A percentile compares a stretch with the other conserved stretches of the same genome.
Evolutionary conservation across 2,888 invertebrate genomes (phyloP).

Genomic region (Rhorus exstirpatorius): DNA sequence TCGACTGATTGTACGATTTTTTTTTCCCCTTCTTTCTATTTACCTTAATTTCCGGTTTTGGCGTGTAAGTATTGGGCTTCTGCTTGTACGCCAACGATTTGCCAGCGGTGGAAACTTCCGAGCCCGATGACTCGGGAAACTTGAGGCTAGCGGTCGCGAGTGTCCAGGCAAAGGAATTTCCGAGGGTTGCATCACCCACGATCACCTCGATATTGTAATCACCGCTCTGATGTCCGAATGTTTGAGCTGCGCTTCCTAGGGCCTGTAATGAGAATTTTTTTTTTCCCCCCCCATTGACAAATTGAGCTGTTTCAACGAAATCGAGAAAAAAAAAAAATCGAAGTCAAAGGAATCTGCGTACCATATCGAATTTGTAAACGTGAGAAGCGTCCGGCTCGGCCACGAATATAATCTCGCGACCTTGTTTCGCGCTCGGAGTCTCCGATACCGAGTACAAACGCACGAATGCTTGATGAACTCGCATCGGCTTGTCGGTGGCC

Average conservation of each 20-base stretch:
- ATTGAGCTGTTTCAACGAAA: no score
- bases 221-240: constrained; percentile 92
- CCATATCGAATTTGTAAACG: constrained; percentile 96
- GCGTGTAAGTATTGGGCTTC: constrained; percentile 84
- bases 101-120: constrained; percentile 77
- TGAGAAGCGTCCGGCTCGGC: constrained; percentile 94
- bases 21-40: constrained; percentile 9
- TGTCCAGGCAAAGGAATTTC: constrained; percentile 96
- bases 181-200: constrained; percentile 96
- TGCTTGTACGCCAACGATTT: constrained; percentile 80
- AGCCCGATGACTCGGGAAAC: constrained; percentile 86
- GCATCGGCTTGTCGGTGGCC: constrained; percentile 89
- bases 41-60: constrained; percentile 89
- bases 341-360: constrained; percentile 83
- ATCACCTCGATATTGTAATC: constrained; percentile 93
- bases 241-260: constrained; percentile 92
- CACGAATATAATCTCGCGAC: constrained; percentile 97
- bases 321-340: not conserved
- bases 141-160: constrained; percentile 93
- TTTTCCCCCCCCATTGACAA: not conserved
- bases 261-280: constrained; percentile 87
- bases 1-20: not conserved
- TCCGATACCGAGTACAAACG: constrained; percentile 88
- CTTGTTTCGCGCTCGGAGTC: constrained; percentile 85
- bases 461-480: constrained; percentile 95